Base-by-base conservation (phyloP, 92 coral and sea anemone genomes). In the Virgularia gustaviana region DNA sequence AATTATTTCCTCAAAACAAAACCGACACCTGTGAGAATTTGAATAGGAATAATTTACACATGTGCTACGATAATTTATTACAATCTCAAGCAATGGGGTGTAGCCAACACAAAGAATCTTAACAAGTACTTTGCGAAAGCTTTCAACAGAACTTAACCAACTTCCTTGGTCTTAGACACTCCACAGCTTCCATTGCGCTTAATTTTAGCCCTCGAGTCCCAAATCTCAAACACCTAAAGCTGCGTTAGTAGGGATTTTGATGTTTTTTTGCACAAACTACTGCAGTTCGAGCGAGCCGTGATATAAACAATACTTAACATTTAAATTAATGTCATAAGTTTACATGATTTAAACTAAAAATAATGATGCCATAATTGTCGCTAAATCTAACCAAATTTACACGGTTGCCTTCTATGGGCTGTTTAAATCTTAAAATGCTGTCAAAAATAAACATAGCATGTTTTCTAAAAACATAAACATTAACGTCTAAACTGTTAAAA, bases 271-370 rank as follows among this genome's bases (percentile, higher is more conserved):
- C 11, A 0, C 41, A 27, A 9, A 13, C 12, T 1, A 41, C 0
- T 9, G 23, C 3, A 43, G 11, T 49, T 49, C 2, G 24, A 45
- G 62, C 62, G 62, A 51, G 75, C 75, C 29, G 47, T 68, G 60
- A 45, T 44, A n/a, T n/a, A n/a, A n/a, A n/a, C 33, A 51, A 33
- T 22, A 20, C n/a, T 66, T 24, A 66, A 66, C 24, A 49, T 68
- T 49, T 49, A 68, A 68, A 68, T 49, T 49, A 49, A 68, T 68
- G 75, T 49, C 75, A 68, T 68, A 68, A 68, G 43, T 68, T 68
- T 68, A 32, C 75, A 68, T 68, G 35, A 30, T 49, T 27, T 49
- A 45, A 20, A 47, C 45, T 23, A 35, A 68, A 51, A 9, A 37
- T 45, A 30, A 55, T 42, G 49, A 30, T 45, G 36, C 57, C 27